phyloP scores from a whole-genome alignment of 1,140 invertebrate species.

The Calliphora vicina region DNA sequence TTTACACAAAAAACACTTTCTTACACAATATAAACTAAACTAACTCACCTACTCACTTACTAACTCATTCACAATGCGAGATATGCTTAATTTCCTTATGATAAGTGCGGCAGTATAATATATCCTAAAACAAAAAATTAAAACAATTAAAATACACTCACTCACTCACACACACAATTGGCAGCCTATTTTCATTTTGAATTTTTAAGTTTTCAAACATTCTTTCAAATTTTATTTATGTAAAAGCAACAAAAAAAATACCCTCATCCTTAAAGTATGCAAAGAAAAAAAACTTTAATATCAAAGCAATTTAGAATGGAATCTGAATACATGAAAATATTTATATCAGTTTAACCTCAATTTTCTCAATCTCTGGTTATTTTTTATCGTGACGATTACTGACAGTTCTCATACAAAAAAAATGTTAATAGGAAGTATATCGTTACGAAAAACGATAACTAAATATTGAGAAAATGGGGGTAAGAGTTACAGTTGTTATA shows the following conservation, averaged over 20 bases:
- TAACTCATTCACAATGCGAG: slow-evolving; percentile 35
- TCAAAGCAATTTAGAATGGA: no score
- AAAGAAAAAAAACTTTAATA: background rate
- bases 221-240: background rate
- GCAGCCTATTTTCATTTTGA: background rate
- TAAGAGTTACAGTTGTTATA: no score
- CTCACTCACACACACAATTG: background rate
- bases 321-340: no score
- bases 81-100: slow-evolving; percentile 54
- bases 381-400: no score
- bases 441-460: no score
- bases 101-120: slow-evolving; percentile 62
- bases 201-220: background rate
- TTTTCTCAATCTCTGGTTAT: no score
- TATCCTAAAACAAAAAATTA: slow-evolving; percentile 30
- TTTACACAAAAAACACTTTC: background rate
- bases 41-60: background rate
- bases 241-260: background rate
- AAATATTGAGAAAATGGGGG: no score
- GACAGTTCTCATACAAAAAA: no score
- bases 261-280: background rate
- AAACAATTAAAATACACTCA: background rate
- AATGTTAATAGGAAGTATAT: no score
- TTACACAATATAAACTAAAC: background rate
- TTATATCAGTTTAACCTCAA: no score